A percentile compares a stretch with the other conserved stretches of the same genome.
phyloP scores from a whole-genome alignment of 1,140 invertebrate genomes.

The Aplysia californica region DNA sequence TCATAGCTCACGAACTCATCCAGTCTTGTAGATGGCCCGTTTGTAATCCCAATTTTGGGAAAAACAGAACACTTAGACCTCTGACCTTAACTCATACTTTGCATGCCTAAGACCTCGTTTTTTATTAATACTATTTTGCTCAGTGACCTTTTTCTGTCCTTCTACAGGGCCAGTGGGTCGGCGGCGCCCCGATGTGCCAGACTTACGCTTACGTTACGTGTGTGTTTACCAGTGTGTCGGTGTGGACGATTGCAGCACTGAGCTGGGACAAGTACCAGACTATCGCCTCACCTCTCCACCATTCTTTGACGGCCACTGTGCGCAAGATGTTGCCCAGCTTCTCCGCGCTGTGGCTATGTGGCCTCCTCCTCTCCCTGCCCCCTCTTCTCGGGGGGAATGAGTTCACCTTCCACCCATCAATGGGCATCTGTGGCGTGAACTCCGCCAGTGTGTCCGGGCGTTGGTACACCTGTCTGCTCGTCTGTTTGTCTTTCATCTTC shows the following conservation, averaged over 20 bases:
- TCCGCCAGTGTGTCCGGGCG: conserved; percentile 31
- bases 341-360: conserved; percentile 45
- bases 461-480: conserved; percentile 45
- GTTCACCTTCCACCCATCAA: conserved; percentile 37
- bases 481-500: conserved; percentile 41
- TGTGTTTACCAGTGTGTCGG: conserved; percentile 30
- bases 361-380: conserved; percentile 37
- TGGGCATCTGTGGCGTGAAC: conserved; percentile 46
- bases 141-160: conserved; percentile 3
- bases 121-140: no score
- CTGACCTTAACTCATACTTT: no score
- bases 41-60: no score
- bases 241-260: conserved; percentile 58
- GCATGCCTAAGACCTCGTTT: no score
- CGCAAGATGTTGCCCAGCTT: conserved; percentile 54
- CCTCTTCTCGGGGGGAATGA: conserved; percentile 45
- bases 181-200: conserved; percentile 21
- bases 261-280: conserved; percentile 64
- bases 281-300: conserved; percentile 57
- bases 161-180: conserved; percentile 18
- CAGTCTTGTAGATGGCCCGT: no score
- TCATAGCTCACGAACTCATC: no score
- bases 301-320: conserved; percentile 53
- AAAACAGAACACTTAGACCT: no score
- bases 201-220: conserved; percentile 25